These are phyloP conservation scores for Toxonevra muliebris DNA, from an alignment of 2,888 invertebrate genomes.

Conservation along the genomic window DNA sequence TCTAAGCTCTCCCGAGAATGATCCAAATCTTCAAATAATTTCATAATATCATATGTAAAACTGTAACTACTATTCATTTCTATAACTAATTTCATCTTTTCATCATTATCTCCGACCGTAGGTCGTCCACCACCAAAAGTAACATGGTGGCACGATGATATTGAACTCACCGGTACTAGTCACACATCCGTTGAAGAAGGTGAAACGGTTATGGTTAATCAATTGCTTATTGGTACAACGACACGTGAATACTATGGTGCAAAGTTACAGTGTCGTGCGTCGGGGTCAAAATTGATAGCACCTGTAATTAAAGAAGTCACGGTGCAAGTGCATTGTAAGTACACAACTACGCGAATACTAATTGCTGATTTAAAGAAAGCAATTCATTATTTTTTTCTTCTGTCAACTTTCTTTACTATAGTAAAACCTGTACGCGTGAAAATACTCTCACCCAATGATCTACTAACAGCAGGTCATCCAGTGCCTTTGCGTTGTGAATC, in stretches of 20 bases:
- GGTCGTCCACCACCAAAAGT: slow-evolving; percentile 84
- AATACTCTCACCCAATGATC: slow-evolving; percentile 76
- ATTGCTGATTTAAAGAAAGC: no score
- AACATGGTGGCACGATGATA: slow-evolving; percentile 83
- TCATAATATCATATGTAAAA: slow-evolving; percentile 1
- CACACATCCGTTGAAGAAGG: slow-evolving; percentile 72
- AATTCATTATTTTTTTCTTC: slow-evolving; percentile 4
- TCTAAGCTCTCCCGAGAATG: slow-evolving; percentile 8
- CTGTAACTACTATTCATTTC: neutral
- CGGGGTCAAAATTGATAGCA: slow-evolving; percentile 76
- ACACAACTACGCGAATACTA: no score
- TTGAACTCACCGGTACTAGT: slow-evolving; percentile 77
- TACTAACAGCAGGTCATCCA: slow-evolving; percentile 78
- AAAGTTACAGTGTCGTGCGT: slow-evolving; percentile 80
- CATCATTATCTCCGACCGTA: slow-evolving; percentile 57
- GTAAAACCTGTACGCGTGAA: slow-evolving; percentile 83
- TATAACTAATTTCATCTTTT: neutral
- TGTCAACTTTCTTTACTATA: slow-evolving; percentile 55
- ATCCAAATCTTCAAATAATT: slow-evolving; percentile 5
- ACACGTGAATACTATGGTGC: slow-evolving; percentile 78
- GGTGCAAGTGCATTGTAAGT: slow-evolving; percentile 77
- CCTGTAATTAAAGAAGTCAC: slow-evolving; percentile 78
- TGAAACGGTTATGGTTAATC: slow-evolving; percentile 74
- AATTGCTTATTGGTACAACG: slow-evolving; percentile 77
- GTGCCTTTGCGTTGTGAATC: slow-evolving; percentile 81